These are phyloP conservation scores for Agrotis clavis DNA, from an alignment of 2,888 invertebrate species.

Conservation along the genomic window DNA sequence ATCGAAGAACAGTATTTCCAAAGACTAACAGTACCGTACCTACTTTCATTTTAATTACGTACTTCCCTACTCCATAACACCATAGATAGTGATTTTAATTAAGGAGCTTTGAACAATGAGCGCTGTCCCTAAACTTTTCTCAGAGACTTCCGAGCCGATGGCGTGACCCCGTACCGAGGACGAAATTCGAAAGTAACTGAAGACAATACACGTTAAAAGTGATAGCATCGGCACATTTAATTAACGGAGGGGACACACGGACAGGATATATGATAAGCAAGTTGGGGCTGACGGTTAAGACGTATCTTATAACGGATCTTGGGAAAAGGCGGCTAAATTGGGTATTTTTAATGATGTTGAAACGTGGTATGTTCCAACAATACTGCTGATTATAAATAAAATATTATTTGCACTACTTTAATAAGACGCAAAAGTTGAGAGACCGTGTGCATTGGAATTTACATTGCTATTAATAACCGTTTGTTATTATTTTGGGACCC, in stretches of 20 bases:
- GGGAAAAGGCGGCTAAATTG: conserved; percentile 6
- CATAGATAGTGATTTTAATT: conserved; percentile 53
- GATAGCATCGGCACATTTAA: conserved; percentile 78
- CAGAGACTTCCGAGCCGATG: conserved; percentile 69
- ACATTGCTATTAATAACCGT: too few species aligned
- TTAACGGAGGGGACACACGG: conserved; percentile 71
- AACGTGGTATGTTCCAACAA: not conserved
- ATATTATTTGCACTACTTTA: too few species aligned
- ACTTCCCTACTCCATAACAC: conserved; percentile 8
- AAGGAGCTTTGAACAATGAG: conserved; percentile 58
- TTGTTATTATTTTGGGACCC: too few species aligned
- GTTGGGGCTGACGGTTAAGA: conserved; percentile 22
- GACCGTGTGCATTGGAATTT: too few species aligned
- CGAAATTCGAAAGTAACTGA: conserved; percentile 78
- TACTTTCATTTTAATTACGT: conserved; percentile 23
- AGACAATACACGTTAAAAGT: conserved; percentile 73
- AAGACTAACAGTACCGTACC: not conserved
- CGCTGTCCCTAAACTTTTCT: conserved; percentile 61
- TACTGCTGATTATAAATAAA: not conserved
- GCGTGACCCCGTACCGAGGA: conserved; percentile 75
- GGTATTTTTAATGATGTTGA: conserved; percentile 24
- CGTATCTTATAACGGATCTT: conserved; percentile 27
- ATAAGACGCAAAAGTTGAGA: too few species aligned
- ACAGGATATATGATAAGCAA: conserved; percentile 52
- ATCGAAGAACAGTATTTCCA: not conserved